Conservation (phyloP, 2,888 invertebrate genomes). For the Scotopteryx bipunctaria region DNA sequence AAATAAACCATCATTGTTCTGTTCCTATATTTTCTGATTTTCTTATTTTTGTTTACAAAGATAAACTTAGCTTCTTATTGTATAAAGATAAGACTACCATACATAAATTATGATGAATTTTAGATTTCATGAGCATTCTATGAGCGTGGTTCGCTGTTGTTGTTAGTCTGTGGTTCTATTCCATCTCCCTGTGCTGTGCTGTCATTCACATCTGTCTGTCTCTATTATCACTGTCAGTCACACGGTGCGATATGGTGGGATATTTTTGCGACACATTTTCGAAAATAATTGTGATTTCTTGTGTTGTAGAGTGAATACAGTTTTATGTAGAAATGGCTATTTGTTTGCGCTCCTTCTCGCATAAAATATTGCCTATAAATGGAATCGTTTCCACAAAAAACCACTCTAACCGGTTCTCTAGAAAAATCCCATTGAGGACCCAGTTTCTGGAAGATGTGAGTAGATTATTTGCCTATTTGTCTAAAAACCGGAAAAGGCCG, state of each 20-base stretch:
- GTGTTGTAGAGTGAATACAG: conserved; percentile 43
- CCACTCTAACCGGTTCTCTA: conserved; percentile 77
- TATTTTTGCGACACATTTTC: conserved; percentile 57
- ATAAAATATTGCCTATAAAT: conserved; percentile 79
- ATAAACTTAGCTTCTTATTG: too few species aligned
- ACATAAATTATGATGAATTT: too few species aligned
- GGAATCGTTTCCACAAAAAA: conserved; percentile 80
- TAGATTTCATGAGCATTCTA: too few species aligned
- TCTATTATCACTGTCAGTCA: conserved; percentile 23
- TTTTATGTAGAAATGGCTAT: conserved; percentile 78
- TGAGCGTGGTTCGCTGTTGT: too few species aligned
- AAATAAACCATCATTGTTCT: too few species aligned
- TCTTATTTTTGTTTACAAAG: too few species aligned
- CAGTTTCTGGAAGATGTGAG: conserved; percentile 82
- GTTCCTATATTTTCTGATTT: too few species aligned
- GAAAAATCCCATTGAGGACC: conserved; percentile 74
- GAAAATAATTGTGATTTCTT: conserved; percentile 49
- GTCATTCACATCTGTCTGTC: conserved; percentile 23
- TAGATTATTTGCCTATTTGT: conserved; percentile 30
- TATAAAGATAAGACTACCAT: too few species aligned
- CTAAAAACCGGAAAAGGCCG: background rate
- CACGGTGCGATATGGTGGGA: conserved; percentile 56
- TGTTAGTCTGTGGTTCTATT: too few species aligned
- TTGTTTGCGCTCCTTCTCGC: conserved; percentile 82
- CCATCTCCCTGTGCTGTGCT: too few species aligned